Percentiles rank a stretch among this genome's conserved stretches.
Evolutionary conservation across 2,888 invertebrate genomes (phyloP).

Genomic region (Xestia rhomboidea): DNA sequence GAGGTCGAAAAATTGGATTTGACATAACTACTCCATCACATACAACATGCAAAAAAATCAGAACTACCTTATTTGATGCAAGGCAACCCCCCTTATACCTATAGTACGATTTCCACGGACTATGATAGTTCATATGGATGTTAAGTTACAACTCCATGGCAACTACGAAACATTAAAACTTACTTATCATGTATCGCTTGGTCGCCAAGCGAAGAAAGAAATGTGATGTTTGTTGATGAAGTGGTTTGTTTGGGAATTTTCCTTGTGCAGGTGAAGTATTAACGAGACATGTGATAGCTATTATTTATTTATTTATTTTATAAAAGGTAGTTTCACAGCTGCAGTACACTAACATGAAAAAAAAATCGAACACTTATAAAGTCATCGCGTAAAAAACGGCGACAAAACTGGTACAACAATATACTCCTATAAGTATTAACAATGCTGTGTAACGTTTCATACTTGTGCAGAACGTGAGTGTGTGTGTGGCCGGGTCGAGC

Average conservation of each 20-base stretch:
- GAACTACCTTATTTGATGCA: too few relatives aligned
- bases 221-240: neutral
- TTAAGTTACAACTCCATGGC: neutral
- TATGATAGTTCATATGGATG: neutral
- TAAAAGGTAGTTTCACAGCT: too few relatives aligned
- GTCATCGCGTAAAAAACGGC: conserved; percentile 7
- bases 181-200: neutral
- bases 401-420: conserved; percentile 17
- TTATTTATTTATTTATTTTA: too few relatives aligned
- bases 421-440: conserved; percentile 23
- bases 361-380: too few relatives aligned
- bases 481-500: conserved; percentile 83
- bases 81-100: too few relatives aligned
- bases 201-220: neutral
- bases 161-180: neutral
- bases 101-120: too few relatives aligned
- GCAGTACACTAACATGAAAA: too few relatives aligned
- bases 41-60: too few relatives aligned
- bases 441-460: conserved; percentile 36
- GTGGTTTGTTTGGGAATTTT: neutral
- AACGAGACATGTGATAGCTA: neutral
- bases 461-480: conserved; percentile 61
- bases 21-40: too few relatives aligned
- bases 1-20: too few relatives aligned
- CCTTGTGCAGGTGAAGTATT: neutral